Conservation (phyloP, 2,113 vertebrate species). For the Miniopterus natalensis region DNA sequence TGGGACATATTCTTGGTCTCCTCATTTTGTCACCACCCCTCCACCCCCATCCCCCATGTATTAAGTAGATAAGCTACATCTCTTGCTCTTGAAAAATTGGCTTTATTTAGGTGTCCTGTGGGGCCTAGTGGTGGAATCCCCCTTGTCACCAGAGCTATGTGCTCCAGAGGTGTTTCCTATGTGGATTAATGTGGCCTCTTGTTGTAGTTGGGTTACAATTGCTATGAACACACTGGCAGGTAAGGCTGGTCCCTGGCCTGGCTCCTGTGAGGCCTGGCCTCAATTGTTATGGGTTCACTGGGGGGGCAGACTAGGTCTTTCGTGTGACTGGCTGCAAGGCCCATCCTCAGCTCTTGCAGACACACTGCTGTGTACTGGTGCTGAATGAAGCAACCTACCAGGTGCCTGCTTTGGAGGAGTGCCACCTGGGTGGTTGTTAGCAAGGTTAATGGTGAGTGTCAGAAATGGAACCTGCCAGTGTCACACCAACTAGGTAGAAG, state of each 20-base stretch:
- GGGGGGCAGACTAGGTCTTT: neutral
- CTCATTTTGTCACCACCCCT: neutral
- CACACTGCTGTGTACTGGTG: neutral
- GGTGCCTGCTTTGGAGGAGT: neutral
- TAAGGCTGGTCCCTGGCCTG: neutral
- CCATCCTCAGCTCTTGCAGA: neutral
- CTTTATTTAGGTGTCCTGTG: neutral
- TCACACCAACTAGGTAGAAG: neutral
- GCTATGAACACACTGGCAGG: neutral
- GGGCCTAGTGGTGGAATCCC: neutral
- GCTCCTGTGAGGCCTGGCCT: neutral
- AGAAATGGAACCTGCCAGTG: neutral
- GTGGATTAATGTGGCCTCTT: neutral
- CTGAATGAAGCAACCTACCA: neutral
- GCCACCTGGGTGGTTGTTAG: neutral
- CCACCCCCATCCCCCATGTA: neutral
- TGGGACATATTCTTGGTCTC: neutral
- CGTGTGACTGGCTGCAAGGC: neutral
- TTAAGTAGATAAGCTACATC: neutral
- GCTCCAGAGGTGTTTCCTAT: neutral
- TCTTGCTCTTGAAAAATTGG: neutral
- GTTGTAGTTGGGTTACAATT: neutral
- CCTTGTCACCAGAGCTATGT: neutral
- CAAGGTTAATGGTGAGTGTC: neutral
- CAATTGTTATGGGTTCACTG: neutral